These are phyloP conservation scores for Vidua chalybeata DNA, from an alignment of 2,113 vertebrate genomes.

Conservation along the genomic window DNA sequence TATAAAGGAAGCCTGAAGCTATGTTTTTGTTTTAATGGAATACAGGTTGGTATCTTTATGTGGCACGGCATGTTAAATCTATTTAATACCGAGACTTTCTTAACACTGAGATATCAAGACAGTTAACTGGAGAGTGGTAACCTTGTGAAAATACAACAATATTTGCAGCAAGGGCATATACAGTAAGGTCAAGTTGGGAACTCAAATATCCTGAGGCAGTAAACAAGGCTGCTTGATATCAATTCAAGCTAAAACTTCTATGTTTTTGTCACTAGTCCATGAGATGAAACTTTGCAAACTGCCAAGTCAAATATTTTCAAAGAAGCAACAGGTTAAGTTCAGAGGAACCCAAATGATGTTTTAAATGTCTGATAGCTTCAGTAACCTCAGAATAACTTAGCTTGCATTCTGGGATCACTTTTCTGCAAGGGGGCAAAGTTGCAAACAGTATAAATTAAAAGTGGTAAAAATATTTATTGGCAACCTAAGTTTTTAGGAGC, in stretches of 20 bases:
- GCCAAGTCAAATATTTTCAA: background rate
- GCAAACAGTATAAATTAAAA: constrained; percentile 8
- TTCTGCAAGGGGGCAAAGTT: background rate
- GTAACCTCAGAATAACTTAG: background rate
- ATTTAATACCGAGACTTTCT: background rate
- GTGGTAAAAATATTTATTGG: constrained; percentile 55
- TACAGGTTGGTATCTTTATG: background rate
- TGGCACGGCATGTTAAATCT: background rate
- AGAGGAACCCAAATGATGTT: background rate
- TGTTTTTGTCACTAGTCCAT: background rate
- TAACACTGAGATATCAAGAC: background rate
- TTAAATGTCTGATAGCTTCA: background rate
- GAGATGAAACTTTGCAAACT: background rate
- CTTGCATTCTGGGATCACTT: background rate
- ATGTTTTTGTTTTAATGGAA: background rate
- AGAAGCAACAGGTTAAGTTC: background rate
- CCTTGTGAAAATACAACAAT: background rate
- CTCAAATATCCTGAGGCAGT: background rate
- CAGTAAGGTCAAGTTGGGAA: background rate
- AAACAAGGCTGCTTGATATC: background rate
- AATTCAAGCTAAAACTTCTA: background rate
- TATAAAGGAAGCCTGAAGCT: background rate
- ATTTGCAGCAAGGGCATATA: background rate
- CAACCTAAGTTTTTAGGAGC: constrained; percentile 38
- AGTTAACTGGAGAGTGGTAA: background rate